These are phyloP conservation scores for Protodeltote pygarga DNA, from an alignment of 2,888 invertebrate genomes.

Conservation along the genomic window DNA sequence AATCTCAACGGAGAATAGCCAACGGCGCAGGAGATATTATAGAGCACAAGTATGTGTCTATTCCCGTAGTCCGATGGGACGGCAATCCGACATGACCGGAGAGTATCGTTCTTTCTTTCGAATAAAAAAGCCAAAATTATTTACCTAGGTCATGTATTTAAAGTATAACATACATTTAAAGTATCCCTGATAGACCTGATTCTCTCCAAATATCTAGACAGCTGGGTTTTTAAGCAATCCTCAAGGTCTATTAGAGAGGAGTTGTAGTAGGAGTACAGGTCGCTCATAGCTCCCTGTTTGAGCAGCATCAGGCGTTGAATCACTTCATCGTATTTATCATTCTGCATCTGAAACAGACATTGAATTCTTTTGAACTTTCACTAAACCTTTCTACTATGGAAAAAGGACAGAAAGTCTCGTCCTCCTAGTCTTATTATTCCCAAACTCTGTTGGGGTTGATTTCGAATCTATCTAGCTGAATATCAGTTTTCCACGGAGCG, in stretches of 20 bases:
- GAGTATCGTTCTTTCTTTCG: neutral
- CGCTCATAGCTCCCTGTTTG: conserved; percentile 57
- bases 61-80: no score
- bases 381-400: no score
- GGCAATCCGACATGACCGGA: no score
- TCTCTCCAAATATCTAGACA: conserved; percentile 56
- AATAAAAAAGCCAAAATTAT: neutral
- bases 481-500: no score
- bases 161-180: conserved; percentile 61
- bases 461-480: no score
- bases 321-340: conserved; percentile 62
- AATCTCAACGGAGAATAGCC: no score
- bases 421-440: no score
- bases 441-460: no score
- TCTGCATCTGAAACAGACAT: conserved; percentile 70
- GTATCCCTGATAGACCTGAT: conserved; percentile 54
- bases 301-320: conserved; percentile 63
- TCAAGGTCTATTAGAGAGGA: conserved; percentile 49
- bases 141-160: conserved; percentile 7
- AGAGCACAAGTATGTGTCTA: no score
- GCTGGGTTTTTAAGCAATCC: conserved; percentile 55
- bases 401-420: no score
- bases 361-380: no score
- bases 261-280: conserved; percentile 49
- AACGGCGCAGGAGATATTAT: no score